Evolutionary conservation across 2,888 invertebrate genomes (phyloP).

Genomic region (Nomada ruficornis): DNA sequence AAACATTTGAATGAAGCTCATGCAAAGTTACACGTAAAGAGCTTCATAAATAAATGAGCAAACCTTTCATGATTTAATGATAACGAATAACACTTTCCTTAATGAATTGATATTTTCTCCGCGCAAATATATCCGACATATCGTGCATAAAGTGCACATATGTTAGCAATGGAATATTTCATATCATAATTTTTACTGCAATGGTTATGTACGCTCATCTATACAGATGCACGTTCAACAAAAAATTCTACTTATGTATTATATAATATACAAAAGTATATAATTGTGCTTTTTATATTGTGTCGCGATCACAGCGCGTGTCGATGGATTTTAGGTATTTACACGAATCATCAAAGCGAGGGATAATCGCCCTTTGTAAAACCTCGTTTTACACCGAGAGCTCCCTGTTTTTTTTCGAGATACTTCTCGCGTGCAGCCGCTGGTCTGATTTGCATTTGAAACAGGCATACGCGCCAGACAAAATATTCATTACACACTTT

Average conservation of each 20-base stretch:
- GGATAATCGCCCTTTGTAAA: conserved; percentile 37
- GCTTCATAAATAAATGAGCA: no score
- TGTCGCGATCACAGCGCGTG: conserved; percentile 2
- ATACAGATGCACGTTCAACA: neutral
- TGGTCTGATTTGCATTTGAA: conserved; percentile 44
- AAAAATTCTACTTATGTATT: conserved; percentile 4
- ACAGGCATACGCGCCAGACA: neutral
- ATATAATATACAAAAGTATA: no score
- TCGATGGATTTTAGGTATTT: conserved; percentile 28
- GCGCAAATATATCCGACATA: neutral
- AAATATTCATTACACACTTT: conserved; percentile 26
- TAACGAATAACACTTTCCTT: no score
- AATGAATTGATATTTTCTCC: no score
- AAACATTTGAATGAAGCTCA: no score
- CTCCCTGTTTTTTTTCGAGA: conserved; percentile 1
- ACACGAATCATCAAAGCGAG: conserved; percentile 34
- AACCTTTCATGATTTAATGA: no score
- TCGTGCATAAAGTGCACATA: neutral
- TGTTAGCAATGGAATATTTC: neutral
- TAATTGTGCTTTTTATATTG: neutral
- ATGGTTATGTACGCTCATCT: neutral
- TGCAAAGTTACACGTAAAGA: no score
- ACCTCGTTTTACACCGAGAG: neutral
- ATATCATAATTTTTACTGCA: neutral
- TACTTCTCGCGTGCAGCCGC: conserved; percentile 14